Evolutionary conservation across 2,888 invertebrate genomes (phyloP), one percentile per base, ranked within the genome.

Genomic region (Meandrusa payeni): DNA sequence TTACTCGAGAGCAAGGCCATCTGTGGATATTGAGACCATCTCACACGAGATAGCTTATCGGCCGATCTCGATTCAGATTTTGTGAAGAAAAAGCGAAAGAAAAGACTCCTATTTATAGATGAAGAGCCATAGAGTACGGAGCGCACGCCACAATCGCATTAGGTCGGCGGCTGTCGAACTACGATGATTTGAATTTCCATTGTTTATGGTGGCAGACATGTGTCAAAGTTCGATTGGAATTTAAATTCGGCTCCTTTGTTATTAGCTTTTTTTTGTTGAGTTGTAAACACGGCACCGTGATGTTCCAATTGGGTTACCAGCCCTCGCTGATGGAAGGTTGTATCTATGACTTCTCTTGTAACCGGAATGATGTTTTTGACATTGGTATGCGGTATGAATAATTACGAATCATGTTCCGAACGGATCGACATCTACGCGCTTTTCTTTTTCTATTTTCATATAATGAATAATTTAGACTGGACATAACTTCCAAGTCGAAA

Each of bases 131-230:
- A 81, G 75, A 78, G 63, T 62, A 63, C 71, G 62, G 64, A 52
- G 62, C 64, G 65, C 57, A 68, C 69, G 74, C 79, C 82, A 72
- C 86, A 82, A 82, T 79, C 85, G 85, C 82, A 83, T 85, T 82
- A 81, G 73, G 64, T 54, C 58, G 65, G 57, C 62, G 64, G 68
- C 75, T 71, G 76, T 74, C 76, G 71, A 76, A 77, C 71, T 63
- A 80, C 74, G 79, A 87, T 86, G 87, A 87, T 87, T 87, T 80
- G 87, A 82, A 80, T 85, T 83, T 81, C 79, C 77, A 86, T 87
- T 87, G 87, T 87, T 86, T 87, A 83, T 87, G 85, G 87, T 86
- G 87, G 87, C 87, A 87, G 87, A 85, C 87, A 86, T 87, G 85
- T 86, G 87, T 87, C 87, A 86, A 85, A 86, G 86, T 86, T 87